These are phyloP conservation scores for Chrysotoxum bicinctum DNA, from an alignment of 2,888 invertebrate species.

Conservation along the genomic window DNA sequence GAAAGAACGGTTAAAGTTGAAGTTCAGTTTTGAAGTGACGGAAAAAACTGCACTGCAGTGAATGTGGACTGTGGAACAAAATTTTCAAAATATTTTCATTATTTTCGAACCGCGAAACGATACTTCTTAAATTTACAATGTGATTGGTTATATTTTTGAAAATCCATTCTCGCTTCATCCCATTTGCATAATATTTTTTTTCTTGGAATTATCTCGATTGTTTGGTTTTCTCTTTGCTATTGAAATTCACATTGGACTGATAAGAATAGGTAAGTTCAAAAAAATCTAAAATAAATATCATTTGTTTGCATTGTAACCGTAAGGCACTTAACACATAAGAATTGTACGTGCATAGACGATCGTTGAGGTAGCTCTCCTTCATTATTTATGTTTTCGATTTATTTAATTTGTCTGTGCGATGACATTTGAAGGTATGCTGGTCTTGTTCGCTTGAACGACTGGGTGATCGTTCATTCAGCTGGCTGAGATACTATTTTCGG, in stretches of 20 bases:
- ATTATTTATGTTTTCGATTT: conserved; percentile 6
- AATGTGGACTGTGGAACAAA: conserved; percentile 65
- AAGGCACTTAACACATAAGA: too few relatives aligned
- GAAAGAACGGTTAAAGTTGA: conserved; percentile 4
- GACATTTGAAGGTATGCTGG: conserved; percentile 7
- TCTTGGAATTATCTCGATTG: conserved; percentile 17
- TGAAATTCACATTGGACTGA: background rate
- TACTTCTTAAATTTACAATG: conserved; percentile 51
- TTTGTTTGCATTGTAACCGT: background rate
- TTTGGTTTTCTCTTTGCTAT: background rate
- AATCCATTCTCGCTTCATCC: conserved; percentile 46
- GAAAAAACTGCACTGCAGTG: conserved; percentile 33
- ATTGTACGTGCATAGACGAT: background rate
- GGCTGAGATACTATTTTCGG: conserved; percentile 26
- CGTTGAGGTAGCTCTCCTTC: background rate
- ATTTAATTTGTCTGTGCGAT: background rate
- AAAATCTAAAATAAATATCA: conserved; percentile 3
- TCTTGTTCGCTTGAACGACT: background rate
- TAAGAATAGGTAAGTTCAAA: conserved; percentile 39
- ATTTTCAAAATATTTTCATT: conserved; percentile 21
- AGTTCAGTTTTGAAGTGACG: background rate
- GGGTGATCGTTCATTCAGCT: background rate
- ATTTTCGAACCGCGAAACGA: background rate
- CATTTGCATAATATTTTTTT: conserved; percentile 24
- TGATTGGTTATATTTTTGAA: conserved; percentile 34